phyloP scores from a whole-genome alignment of 2,797 vertebrate genomes.

The Cetoscarus ocellatus region DNA sequence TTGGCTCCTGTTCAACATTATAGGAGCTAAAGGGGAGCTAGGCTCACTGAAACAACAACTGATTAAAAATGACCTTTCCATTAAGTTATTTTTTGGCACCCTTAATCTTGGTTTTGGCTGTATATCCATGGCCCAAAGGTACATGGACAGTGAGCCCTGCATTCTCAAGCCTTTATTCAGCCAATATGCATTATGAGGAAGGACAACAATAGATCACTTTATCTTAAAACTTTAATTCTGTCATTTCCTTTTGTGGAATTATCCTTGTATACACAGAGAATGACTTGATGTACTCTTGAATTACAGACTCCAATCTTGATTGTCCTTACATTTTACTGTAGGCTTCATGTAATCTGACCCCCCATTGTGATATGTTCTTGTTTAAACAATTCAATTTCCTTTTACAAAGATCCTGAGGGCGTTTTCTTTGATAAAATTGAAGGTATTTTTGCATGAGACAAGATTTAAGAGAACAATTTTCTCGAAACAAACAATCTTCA shows the following conservation, averaged over 20 bases:
- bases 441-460: neutral
- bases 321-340: conserved; percentile 17
- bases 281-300: conserved; percentile 23
- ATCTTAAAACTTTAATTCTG: conserved; percentile 52
- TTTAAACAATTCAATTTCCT: conserved; percentile 42
- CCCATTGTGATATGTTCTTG: conserved; percentile 16
- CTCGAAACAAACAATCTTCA: conserved; percentile 24
- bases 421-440: conserved; percentile 7
- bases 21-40: conserved; percentile 17
- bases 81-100: conserved; percentile 12
- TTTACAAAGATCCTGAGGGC: conserved; percentile 1
- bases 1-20: conserved; percentile 29
- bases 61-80: conserved; percentile 15
- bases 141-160: conserved; percentile 1
- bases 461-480: neutral
- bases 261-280: conserved; percentile 41
- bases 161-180: conserved; percentile 1
- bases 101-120: neutral
- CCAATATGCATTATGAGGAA: conserved; percentile 20
- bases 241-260: conserved; percentile 62
- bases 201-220: conserved; percentile 32
- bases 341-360: conserved; percentile 23
- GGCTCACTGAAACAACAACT: conserved; percentile 20
- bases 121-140: conserved; percentile 34
- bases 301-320: conserved; percentile 35